A percentile compares a stretch with the other conserved stretches of the same genome.
These are phyloP conservation scores for Papilio demoleus DNA, from an alignment of 2,888 invertebrate genomes.

Conservation along the genomic window DNA sequence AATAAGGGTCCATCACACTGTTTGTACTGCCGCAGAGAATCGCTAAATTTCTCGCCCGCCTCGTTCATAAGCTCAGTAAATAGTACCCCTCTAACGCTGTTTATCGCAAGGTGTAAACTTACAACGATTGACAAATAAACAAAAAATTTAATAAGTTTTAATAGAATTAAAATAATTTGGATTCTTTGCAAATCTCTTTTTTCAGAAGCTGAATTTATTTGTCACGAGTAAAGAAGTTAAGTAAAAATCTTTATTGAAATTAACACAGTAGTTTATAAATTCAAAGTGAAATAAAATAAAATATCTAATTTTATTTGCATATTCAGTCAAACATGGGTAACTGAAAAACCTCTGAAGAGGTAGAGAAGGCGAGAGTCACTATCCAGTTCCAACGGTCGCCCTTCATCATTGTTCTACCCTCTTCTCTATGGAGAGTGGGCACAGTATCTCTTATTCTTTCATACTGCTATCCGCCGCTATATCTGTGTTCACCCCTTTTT, in stretches of 20 bases:
- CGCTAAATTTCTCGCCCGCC: conserved; percentile 76
- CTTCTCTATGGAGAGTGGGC: too few relatives aligned
- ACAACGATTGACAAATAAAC: conserved; percentile 37
- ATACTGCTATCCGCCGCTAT: too few relatives aligned
- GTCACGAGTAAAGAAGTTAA: background rate
- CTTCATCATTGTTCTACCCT: too few relatives aligned
- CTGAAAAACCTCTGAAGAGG: too few relatives aligned
- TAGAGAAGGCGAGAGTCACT: too few relatives aligned
- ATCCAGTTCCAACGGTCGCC: too few relatives aligned
- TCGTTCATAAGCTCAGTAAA: conserved; percentile 62
- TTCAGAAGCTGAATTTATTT: background rate
- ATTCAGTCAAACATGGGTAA: too few relatives aligned
- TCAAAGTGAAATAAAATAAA: too few relatives aligned
- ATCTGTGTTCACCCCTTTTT: too few relatives aligned
- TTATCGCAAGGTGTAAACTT: conserved; percentile 47
- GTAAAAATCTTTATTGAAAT: background rate
- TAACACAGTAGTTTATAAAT: background rate
- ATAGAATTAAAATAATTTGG: conserved; percentile 30
- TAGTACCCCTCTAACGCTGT: conserved; percentile 58
- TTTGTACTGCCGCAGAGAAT: conserved; percentile 67
- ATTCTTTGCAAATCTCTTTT: conserved; percentile 22
- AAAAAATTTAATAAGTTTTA: conserved; percentile 27
- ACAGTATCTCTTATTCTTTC: too few relatives aligned
- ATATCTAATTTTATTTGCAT: too few relatives aligned
- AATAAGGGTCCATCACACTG: conserved; percentile 73